Conservation (phyloP, 2,888 invertebrate genomes). For the Drosophila vallismaia region DNA sequence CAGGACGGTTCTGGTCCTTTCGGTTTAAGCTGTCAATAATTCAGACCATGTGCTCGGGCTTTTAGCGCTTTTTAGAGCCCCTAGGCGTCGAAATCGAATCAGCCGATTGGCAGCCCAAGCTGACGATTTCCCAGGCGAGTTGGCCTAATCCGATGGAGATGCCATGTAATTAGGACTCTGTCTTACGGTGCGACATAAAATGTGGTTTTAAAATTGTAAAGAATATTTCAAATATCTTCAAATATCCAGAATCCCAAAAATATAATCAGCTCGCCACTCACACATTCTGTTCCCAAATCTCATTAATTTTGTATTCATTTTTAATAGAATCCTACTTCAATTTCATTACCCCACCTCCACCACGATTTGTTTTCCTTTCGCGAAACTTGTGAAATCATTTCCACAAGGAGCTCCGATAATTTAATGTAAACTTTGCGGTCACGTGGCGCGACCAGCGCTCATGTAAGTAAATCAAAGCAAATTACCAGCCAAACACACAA, state of each 20-base stretch:
- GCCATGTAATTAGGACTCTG: conserved; percentile 65
- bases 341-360: conserved; percentile 21
- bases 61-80: conserved; percentile 44
- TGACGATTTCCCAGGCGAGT: conserved; percentile 79
- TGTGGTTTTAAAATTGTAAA: conserved; percentile 31
- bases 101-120: conserved; percentile 54
- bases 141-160: conserved; percentile 64
- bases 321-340: conserved; percentile 3
- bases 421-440: conserved; percentile 77
- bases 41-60: conserved; percentile 69
- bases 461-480: conserved; percentile 67
- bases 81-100: conserved; percentile 15
- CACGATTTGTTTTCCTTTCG: conserved; percentile 26
- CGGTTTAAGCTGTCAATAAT: conserved; percentile 77
- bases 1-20: conserved; percentile 26
- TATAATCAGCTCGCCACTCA: too few species aligned
- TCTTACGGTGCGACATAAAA: conserved; percentile 27
- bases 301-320: conserved; percentile 18
- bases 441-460: conserved; percentile 60
- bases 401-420: conserved; percentile 54
- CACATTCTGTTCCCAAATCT: not conserved
- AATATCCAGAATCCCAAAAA: too few species aligned
- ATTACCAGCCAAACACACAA: conserved; percentile 50
- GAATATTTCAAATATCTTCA: not conserved
- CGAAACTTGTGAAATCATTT: conserved; percentile 45